A percentile compares a stretch with the other conserved stretches of the same genome.
Conservation (phyloP, 2,797 vertebrate genomes). For the Cichlasoma orientale region DNA sequence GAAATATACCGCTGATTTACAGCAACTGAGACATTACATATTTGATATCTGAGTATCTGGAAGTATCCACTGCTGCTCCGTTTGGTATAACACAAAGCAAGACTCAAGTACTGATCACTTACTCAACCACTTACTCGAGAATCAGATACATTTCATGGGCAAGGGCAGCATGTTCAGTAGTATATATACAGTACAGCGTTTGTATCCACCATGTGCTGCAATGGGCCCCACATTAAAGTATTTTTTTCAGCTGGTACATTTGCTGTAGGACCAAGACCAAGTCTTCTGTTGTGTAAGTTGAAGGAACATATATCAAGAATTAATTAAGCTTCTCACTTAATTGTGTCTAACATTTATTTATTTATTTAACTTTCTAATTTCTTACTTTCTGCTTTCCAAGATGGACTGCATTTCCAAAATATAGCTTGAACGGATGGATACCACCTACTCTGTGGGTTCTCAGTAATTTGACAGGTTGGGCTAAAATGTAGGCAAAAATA, state of each 20-base stretch:
- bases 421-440: not conserved
- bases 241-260: not conserved
- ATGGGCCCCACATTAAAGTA: not conserved
- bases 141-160: not conserved
- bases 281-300: not conserved
- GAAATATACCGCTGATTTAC: slow-evolving; percentile 3
- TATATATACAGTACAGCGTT: not conserved
- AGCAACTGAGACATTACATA: not conserved
- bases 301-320: not conserved
- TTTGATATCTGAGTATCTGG: not conserved
- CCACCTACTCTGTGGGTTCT: not conserved
- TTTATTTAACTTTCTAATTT: fast-evolving
- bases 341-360: not conserved
- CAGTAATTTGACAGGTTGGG: not conserved
- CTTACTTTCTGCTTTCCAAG: not conserved
- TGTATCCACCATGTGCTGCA: too few relatives aligned
- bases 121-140: not conserved
- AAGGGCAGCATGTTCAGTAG: not conserved
- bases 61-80: not conserved
- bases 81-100: not conserved
- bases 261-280: not conserved
- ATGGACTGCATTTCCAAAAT: too few relatives aligned
- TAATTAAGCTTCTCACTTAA: not conserved
- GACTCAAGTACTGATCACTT: not conserved
- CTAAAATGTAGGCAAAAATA: slow-evolving; percentile 9